Conservation (phyloP, 2,113 vertebrate genomes). For the Meleagris gallopavo region DNA sequence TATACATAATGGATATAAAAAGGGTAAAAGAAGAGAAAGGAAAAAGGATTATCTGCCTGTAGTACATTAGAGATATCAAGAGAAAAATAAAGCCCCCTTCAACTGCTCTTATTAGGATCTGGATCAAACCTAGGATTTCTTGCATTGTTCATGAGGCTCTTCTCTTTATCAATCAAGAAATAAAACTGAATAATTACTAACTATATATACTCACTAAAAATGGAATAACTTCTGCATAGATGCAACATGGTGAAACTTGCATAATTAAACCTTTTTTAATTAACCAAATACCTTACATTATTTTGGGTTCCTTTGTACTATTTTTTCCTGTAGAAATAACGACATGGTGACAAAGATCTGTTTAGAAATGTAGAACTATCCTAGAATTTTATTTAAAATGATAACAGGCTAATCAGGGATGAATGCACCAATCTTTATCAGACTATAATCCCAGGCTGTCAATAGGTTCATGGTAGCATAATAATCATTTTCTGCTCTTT, state of each 20-base stretch:
- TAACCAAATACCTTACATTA: conserved; percentile 6
- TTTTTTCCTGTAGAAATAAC: neutral
- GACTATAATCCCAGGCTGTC: neutral
- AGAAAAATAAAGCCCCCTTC: neutral
- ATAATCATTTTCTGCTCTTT: neutral
- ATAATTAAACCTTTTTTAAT: conserved; percentile 44
- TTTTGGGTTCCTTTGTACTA: neutral
- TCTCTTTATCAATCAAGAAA: conserved; percentile 12
- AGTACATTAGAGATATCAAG: neutral
- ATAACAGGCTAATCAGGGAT: neutral
- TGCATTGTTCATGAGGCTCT: neutral
- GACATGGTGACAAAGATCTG: neutral
- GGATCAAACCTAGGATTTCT: conserved; percentile 17
- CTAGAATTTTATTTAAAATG: conserved; percentile 2
- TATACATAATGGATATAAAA: neutral
- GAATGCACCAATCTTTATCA: neutral
- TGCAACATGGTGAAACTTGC: neutral
- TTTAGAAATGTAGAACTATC: neutral
- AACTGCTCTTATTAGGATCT: conserved; percentile 4
- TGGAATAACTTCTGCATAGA: conserved; percentile 12
- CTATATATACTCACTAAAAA: neutral
- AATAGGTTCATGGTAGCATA: neutral
- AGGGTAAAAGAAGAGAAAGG: neutral
- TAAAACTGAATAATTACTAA: conserved; percentile 24
- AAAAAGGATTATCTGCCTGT: neutral